Conservation (phyloP, 2,888 invertebrate species). For the Campoplex capitator region DNA sequence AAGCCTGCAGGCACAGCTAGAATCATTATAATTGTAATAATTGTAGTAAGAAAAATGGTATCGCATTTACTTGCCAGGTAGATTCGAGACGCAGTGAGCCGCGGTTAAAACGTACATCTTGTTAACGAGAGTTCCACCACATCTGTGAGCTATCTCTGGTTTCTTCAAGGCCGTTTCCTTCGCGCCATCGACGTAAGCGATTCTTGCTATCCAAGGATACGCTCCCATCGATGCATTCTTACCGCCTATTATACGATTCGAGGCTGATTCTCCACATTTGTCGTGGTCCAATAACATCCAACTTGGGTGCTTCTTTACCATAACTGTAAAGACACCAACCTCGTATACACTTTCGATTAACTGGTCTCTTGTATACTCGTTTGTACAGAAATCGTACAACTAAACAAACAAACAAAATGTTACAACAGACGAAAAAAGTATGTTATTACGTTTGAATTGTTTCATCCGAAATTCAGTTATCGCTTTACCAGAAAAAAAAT, state of each 20-base stretch:
- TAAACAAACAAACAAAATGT: neutral
- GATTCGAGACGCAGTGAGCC: conserved; percentile 82
- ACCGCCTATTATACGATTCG: conserved; percentile 88
- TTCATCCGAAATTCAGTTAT: neutral
- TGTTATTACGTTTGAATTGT: neutral
- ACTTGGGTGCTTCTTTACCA: conserved; percentile 82
- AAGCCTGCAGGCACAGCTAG: no score
- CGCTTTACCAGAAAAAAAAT: neutral
- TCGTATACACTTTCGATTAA: conserved; percentile 6
- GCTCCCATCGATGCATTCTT: conserved; percentile 87
- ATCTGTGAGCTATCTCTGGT: conserved; percentile 75
- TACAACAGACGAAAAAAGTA: neutral
- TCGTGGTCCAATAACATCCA: conserved; percentile 85
- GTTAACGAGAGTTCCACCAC: conserved; percentile 84
- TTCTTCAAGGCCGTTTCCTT: conserved; percentile 6
- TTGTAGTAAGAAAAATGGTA: conserved; percentile 11
- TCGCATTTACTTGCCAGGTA: conserved; percentile 72
- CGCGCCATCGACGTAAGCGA: conserved; percentile 84
- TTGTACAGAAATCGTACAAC: neutral
- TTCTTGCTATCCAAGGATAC: conserved; percentile 88
- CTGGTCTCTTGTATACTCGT: neutral
- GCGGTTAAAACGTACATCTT: conserved; percentile 83
- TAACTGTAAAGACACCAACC: conserved; percentile 49
- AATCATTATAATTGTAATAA: neutral
- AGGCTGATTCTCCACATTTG: conserved; percentile 86